Percentiles rank a stretch among this genome's conserved stretches.
These are phyloP conservation scores for Aphrocallistes beatrix DNA, from an alignment of 37 sponge, comb jelly and placozoan genomes.

Conservation along the genomic window DNA sequence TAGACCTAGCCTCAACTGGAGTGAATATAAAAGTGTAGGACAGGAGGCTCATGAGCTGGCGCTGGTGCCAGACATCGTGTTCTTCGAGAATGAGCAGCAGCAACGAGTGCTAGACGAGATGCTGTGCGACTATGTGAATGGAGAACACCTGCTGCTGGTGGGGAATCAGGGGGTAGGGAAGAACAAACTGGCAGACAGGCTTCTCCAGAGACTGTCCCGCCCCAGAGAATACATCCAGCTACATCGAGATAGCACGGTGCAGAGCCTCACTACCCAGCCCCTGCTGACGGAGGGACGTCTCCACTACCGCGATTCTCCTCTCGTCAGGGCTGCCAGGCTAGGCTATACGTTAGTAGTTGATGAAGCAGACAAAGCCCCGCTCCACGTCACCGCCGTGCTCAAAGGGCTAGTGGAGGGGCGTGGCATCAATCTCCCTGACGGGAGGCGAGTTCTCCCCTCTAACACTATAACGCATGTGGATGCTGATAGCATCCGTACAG, in stretches of 20 bases:
- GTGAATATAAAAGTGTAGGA: not conserved
- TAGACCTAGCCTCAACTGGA: constrained; percentile 17
- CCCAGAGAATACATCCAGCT: constrained; percentile 81
- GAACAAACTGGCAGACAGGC: constrained; percentile 77
- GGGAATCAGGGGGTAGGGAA: constrained; percentile 95
- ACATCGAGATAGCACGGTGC: constrained; percentile 81
- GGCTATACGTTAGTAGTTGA: constrained; percentile 76
- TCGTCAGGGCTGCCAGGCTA: constrained; percentile 61
- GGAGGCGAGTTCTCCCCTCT: constrained; percentile 56
- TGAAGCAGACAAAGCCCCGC: constrained; percentile 91
- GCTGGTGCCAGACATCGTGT: constrained; percentile 61
- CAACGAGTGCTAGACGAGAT: constrained; percentile 54
- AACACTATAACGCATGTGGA: not conserved
- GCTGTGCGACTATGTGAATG: constrained; percentile 43
- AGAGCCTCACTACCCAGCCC: constrained; percentile 71
- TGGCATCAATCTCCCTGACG: constrained; percentile 70
- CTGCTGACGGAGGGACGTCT: constrained; percentile 56
- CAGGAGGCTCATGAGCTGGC: constrained; percentile 23
- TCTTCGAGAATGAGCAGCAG: constrained; percentile 77
- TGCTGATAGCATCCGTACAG: not conserved
- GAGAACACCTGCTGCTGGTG: constrained; percentile 75
- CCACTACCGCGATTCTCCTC: constrained; percentile 67
- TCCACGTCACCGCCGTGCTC: constrained; percentile 73
- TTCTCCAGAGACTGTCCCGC: constrained; percentile 62
- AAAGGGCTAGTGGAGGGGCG: constrained; percentile 66